Conservation (phyloP, 2,797 vertebrate species). For the Perdix hodgsoniae region DNA sequence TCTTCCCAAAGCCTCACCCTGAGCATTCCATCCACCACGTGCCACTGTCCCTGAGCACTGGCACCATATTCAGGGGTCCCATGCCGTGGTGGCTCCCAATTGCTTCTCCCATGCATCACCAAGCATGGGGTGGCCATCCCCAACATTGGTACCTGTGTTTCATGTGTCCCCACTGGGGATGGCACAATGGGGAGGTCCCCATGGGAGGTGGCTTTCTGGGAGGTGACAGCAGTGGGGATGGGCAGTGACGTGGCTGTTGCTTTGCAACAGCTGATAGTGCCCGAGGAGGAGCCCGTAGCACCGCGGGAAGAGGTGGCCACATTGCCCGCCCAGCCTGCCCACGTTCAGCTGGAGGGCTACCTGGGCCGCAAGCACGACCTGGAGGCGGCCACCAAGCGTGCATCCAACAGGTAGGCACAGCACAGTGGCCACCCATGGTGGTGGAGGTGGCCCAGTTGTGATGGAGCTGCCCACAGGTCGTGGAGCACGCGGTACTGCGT, state of each 20-base stretch:
- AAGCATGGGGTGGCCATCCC: background rate
- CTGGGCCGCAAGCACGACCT: constrained; percentile 92
- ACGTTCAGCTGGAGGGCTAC: constrained; percentile 87
- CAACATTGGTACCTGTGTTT: background rate
- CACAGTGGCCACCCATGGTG: rapidly evolving
- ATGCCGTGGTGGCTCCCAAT: background rate
- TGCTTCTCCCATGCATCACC: background rate
- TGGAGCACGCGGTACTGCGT: constrained; percentile 96
- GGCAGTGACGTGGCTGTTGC: background rate
- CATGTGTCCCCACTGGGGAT: background rate
- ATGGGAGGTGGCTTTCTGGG: background rate
- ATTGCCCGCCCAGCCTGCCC: constrained; percentile 80
- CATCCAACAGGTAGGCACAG: constrained; percentile 88
- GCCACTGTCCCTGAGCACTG: background rate
- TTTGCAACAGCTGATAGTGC: background rate
- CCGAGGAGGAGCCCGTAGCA: background rate
- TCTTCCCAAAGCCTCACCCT: background rate
- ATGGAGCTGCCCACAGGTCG: constrained; percentile 80
- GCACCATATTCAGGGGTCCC: background rate
- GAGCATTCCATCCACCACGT: background rate
- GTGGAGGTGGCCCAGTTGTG: background rate
- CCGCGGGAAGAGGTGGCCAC: constrained; percentile 83
- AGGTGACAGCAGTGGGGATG: rapidly evolving
- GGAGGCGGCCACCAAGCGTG: constrained; percentile 91
- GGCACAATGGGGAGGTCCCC: background rate